phyloP scores from a whole-genome alignment of 2,113 vertebrate genomes.

The Sinosuthora webbiana region DNA sequence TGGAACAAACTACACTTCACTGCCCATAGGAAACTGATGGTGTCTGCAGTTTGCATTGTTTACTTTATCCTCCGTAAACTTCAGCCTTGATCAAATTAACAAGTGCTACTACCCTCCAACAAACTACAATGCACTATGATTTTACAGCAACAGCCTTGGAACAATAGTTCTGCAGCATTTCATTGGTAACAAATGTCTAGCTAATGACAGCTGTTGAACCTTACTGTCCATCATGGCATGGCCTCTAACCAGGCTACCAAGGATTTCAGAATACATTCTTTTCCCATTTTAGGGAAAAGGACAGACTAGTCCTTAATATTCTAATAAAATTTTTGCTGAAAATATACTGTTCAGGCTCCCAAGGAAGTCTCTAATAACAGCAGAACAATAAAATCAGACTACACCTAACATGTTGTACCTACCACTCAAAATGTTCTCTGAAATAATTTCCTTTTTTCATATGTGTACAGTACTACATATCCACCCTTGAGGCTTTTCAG shows the following conservation, averaged over 20 bases:
- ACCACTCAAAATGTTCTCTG: neutral
- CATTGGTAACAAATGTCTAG: constrained; percentile 72
- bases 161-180: constrained; percentile 72
- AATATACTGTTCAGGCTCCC: neutral
- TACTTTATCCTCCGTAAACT: constrained; percentile 94
- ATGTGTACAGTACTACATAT: neutral
- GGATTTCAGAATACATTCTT: neutral
- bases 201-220: constrained; percentile 61
- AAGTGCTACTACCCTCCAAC: constrained; percentile 85
- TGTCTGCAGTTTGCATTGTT: constrained; percentile 99
- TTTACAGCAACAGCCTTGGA: constrained; percentile 84
- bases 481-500: neutral
- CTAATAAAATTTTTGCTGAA: neutral
- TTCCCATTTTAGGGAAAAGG: neutral
- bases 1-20: constrained; percentile 99
- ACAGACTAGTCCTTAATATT: neutral
- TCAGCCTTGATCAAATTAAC: constrained; percentile 95
- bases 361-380: neutral
- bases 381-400: neutral
- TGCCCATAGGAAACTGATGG: constrained; percentile 99
- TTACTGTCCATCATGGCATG: neutral
- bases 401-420: neutral
- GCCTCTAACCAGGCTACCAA: neutral
- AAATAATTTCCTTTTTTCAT: neutral
- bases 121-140: constrained; percentile 79